Base-by-base conservation (phyloP, 2,888 invertebrate species). In the Spilarctia lutea region DNA sequence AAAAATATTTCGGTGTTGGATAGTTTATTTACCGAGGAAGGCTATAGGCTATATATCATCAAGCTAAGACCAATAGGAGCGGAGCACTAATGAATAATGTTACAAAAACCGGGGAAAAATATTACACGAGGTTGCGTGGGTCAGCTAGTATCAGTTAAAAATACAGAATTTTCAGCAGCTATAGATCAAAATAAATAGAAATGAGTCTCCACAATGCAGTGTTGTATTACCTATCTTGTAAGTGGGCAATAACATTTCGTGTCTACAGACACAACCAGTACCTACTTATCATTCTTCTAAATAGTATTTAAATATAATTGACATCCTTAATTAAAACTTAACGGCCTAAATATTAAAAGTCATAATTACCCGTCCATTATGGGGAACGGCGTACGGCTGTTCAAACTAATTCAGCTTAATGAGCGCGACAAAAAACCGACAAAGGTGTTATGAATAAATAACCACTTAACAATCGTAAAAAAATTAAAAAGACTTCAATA, bases 381-480 rank as follows among this genome's bases (percentile, higher is more conserved):
- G 76, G 79, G 82, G 81, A 86, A 86, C 83, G 81, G 82, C 83
- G 85, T 85, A 86, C 86, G 86, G 86, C 83, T 87, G 88, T 89
- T 87, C 86, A 87, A 89, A 86, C 89, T 91, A 92, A 94, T 92
- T 91, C 90, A 80, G 87, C 86, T 90, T 93, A 93, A 94, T 93
- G 92, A 94, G 91, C 87, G 86, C 81, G 86, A 91, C 89, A 91
- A 90, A 90, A 90, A 90, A 90, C 93, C 94, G 92, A 94, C 94
- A 94, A 95, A 95, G 93, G 94, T 94, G 94, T 94, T 94, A 94
- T 94, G 93, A 94, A 94, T 94, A 94, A 93, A 92, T 92, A 92
- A 92, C 87, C 90, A 91, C 91, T 91, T 89, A 91, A 91, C 90
- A 91, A 91, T 89, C 82, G 78, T 87, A 86, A 89, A 90, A 88